phyloP scores from a whole-genome alignment of 2,888 invertebrate genomes.

The Gari tellinella region DNA sequence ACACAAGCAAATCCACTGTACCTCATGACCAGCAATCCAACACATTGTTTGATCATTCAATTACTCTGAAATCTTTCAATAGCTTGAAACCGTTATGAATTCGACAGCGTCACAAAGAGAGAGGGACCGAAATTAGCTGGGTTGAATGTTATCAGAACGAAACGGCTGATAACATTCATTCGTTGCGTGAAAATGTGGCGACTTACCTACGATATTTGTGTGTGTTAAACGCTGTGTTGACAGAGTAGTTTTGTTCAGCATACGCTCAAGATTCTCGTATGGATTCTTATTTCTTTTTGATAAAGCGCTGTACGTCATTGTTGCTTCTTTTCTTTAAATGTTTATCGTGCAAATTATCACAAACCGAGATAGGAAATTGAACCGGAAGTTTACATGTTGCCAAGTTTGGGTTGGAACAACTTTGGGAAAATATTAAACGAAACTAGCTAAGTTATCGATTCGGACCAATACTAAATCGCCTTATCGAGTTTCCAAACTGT shows the following conservation, averaged over 20 bases:
- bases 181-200: conserved; percentile 6
- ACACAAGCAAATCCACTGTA: conserved; percentile 10
- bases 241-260: conserved; percentile 80
- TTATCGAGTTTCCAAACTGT: no score
- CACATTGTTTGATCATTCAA: conserved; percentile 3
- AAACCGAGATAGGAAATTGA: conserved; percentile 15
- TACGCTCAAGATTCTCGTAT: conserved; percentile 77
- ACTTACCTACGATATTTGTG: conserved; percentile 79
- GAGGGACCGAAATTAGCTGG: not conserved
- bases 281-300: conserved; percentile 66
- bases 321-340: conserved; percentile 4
- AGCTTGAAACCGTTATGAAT: not conserved
- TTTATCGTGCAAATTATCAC: conserved; percentile 21
- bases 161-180: conserved; percentile 17
- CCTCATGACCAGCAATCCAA: not conserved
- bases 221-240: conserved; percentile 78
- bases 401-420: conserved; percentile 38
- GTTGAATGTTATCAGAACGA: conserved; percentile 13
- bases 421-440: conserved; percentile 11
- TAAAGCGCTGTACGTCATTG: conserved; percentile 53
- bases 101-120: conserved; percentile 1
- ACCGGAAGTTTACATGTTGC: conserved; percentile 79
- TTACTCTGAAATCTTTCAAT: conserved; percentile 6
- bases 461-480: no score
- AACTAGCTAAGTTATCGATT: not conserved